Conservation (phyloP, 2,113 vertebrate species). For the Apistogramma diplotaenia region DNA sequence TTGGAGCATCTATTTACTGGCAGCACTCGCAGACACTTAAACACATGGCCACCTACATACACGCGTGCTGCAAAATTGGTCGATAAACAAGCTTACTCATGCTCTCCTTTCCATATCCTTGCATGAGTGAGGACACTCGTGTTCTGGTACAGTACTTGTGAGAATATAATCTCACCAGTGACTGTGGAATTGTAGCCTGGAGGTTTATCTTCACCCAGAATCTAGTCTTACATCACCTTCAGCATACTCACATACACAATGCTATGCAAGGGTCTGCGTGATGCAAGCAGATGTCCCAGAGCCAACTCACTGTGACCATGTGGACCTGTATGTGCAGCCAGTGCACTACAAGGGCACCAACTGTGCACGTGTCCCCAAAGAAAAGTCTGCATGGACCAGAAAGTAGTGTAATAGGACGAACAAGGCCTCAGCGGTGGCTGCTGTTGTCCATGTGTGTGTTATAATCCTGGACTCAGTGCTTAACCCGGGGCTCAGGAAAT, state of each 20-base stretch:
- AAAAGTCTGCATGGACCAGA: not conserved
- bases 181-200: not conserved
- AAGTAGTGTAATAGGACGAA: not conserved
- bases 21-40: constrained; percentile 44
- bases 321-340: not conserved
- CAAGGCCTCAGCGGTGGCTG: not conserved
- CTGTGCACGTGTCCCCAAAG: not conserved
- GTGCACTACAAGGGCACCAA: not conserved
- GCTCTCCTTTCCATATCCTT: not conserved
- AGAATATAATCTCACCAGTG: not conserved
- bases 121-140: not conserved
- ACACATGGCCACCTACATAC: constrained; percentile 57
- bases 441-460: not conserved
- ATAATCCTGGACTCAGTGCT: not conserved
- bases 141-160: not conserved
- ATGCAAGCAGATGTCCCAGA: too few species aligned
- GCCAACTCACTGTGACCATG: too few species aligned
- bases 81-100: constrained; percentile 12
- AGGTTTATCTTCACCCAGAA: not conserved
- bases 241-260: not conserved
- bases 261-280: too few species aligned
- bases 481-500: not conserved
- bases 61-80: not conserved
- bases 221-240: not conserved
- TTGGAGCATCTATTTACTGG: constrained; percentile 56